Evolutionary conservation across 2,888 invertebrate genomes (phyloP).

Genomic region (Slavum lentiscoides): DNA sequence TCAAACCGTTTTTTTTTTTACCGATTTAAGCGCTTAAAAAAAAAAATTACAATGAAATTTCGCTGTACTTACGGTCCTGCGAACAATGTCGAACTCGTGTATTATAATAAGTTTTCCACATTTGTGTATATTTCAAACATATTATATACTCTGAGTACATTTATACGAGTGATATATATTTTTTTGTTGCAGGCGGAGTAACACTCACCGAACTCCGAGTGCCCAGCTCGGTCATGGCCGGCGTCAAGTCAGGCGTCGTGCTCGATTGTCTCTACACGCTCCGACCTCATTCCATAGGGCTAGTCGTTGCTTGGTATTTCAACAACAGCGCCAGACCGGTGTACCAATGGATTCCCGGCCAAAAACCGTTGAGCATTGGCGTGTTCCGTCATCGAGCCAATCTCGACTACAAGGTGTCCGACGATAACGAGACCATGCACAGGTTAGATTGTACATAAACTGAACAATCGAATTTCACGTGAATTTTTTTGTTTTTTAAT

Average conservation of each 20-base stretch:
- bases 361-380: constrained; percentile 70
- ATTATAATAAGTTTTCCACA: too few species aligned
- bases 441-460: neutral
- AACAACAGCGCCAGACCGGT: constrained; percentile 69
- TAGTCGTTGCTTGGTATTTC: constrained; percentile 78
- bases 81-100: too few species aligned
- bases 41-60: too few species aligned
- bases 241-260: constrained; percentile 65
- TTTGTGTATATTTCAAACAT: too few species aligned
- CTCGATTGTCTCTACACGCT: constrained; percentile 74
- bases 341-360: constrained; percentile 79
- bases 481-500: too few species aligned
- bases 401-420: constrained; percentile 68
- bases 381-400: constrained; percentile 66
- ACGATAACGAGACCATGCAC: constrained; percentile 71
- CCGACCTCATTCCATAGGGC: constrained; percentile 65
- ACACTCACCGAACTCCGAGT: constrained; percentile 67
- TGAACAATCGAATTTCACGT: too few species aligned
- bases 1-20: too few species aligned
- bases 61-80: too few species aligned
- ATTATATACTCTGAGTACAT: too few species aligned
- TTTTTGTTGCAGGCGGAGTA: constrained; percentile 63
- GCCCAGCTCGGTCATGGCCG: constrained; percentile 67
- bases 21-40: too few species aligned
- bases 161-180: too few species aligned